These are phyloP conservation scores for Cheilosia urbana DNA, from an alignment of 2,888 invertebrate genomes.

Conservation along the genomic window DNA sequence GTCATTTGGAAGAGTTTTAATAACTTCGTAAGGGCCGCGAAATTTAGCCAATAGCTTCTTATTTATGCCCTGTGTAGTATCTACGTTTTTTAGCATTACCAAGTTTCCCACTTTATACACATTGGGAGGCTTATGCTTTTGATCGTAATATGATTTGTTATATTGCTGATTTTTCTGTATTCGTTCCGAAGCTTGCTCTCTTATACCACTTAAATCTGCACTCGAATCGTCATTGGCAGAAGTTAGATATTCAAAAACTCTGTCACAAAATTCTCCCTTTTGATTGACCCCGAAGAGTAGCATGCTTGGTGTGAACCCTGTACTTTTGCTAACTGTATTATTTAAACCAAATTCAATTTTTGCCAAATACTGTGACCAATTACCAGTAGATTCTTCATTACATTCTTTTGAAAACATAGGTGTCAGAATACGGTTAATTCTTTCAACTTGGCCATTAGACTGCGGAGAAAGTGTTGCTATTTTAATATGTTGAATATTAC, in stretches of 20 bases:
- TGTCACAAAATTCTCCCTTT: no score
- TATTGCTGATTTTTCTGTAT: constrained; percentile 76
- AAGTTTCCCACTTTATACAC: constrained; percentile 74
- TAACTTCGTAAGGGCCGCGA: constrained; percentile 74
- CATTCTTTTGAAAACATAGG: constrained; percentile 51
- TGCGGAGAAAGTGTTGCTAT: constrained; percentile 36
- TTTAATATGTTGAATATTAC: constrained; percentile 36
- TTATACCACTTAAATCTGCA: constrained; percentile 38
- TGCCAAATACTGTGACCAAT: constrained; percentile 45
- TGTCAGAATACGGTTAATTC: constrained; percentile 19
- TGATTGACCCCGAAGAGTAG: constrained; percentile 22
- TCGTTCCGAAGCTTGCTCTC: constrained; percentile 52
- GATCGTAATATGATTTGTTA: constrained; percentile 77
- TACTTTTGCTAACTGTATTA: constrained; percentile 76
- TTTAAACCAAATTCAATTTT: constrained; percentile 77
- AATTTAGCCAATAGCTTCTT: constrained; percentile 77
- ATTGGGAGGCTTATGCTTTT: constrained; percentile 29
- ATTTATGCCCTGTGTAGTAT: constrained; percentile 72
- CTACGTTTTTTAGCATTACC: constrained; percentile 73
- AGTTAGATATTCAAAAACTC: no score
- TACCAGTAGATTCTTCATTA: background rate
- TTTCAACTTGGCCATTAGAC: constrained; percentile 43
- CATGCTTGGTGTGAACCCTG: constrained; percentile 3
- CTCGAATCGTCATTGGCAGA: background rate
- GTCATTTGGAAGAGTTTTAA: constrained; percentile 42